Base-by-base conservation (phyloP, 2,888 invertebrate species). In the Xylocampa areola region DNA sequence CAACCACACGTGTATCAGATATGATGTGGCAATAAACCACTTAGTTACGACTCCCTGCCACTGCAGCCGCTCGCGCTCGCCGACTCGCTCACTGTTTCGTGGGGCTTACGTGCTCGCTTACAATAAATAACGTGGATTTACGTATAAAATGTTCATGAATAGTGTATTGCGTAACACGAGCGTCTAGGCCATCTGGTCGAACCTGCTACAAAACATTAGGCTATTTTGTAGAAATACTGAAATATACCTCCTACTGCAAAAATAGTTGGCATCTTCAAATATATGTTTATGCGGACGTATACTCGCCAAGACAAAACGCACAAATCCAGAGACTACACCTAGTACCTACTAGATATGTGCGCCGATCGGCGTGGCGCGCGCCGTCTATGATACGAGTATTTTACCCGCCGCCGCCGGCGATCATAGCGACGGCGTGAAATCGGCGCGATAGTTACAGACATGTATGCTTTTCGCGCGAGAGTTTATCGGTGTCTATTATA, bases 241-340 rank as follows among this genome's bases (percentile, higher is more conserved):
- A 55, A 43, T 30, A 43, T 29, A 43, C 23, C n/a, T 41, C 2
- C 7, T 1, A 41, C 16, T 35, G 8, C 39, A 27, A 40, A 29
- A 36, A 41, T 19, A 14, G 10, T 50, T 16, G 13, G 23, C 8
- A 32, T 32, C 30, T 44, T 17, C 27, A 43, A 43, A 55, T 57
- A 54, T 36, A 55, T 57, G 55, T 36, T 16, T 17, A 33, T 16
- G 57, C 13, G 36, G 57, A 23, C 10, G 57, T 30, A 30, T 11
- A 57, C 14, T 36, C 17, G 36, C 55, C 43, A 17, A 36, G 40
- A 43, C n/a, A 36, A 43, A 30, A 36, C 13, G 5, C 3, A 17
- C 40, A n/a, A 27, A 36, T 35, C 10, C 36, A 30, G n/a, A 14
- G 6, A 11, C 4, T 21, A 3, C 13, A 29, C 11, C n/a, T n/a